Base-by-base conservation (phyloP, 2,113 vertebrate species). In the Albula glossodonta region DNA sequence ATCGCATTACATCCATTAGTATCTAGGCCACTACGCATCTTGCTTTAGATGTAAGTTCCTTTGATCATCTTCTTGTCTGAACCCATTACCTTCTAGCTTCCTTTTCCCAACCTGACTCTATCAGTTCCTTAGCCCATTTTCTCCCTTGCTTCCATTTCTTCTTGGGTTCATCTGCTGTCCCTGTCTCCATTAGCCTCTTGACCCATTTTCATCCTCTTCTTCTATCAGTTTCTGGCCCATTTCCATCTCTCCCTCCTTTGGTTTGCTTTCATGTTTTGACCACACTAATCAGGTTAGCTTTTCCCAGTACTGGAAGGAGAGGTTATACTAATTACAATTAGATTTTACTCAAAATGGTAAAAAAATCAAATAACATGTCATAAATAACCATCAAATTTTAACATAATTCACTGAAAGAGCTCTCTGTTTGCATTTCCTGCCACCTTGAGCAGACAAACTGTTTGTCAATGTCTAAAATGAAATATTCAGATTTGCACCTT, bases 391-490 rank as follows among this genome's bases (percentile, higher is more conserved):
- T 74, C n/a, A 2, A 31, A 74, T 74, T 74, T 17, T n/a, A 1
- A 74, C 31, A 2, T 31, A 7, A 31, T 10, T 74, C 31, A 31
- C 8, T 6, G 25, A 22, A 31, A 74, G 70, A 31, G 70, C 8
- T 31, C 70, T 74, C 60, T 74, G n/a, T 22, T 31, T 81, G 19
- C 25, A 81, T 81, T 22, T 53, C 51, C 80, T 81, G 80, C 51
- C 80, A 51, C 51, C 51, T 52, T 81, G 9, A 41, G 5, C 22
- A 41, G 78, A 79, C 78, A 79, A 41, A 41, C n/a, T 31, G 51
- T 25, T 81, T 81, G 80, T 51, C 80, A 81, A 81, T 11, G 19
- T 51, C 50, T 51, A 25, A 81, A 81, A 81, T 81, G 80, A 2
- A 81, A 81, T 12, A 25, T 41, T 41, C 10, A 31, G 11, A 81